phyloP scores from a whole-genome alignment of 1,140 invertebrate genomes.

The Aphelinus certus region DNA sequence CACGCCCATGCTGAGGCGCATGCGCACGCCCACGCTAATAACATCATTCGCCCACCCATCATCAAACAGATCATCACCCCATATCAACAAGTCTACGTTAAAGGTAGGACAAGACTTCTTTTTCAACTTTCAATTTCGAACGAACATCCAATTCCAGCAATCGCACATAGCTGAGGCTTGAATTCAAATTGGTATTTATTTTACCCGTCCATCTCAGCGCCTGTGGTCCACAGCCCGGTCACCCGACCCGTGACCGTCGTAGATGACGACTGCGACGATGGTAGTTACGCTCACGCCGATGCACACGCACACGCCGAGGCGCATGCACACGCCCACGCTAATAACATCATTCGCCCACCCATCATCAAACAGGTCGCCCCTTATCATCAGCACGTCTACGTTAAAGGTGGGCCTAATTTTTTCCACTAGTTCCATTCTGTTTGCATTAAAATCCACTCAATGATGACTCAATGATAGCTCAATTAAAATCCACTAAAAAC shows the following conservation, averaged over 20 bases:
- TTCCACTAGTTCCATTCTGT: not conserved
- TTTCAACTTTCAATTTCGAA: not conserved
- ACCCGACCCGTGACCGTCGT: conserved; percentile 13
- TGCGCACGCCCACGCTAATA: conserved; percentile 28
- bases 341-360: not conserved
- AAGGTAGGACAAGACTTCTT: conserved; percentile 8
- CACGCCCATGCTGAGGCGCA: conserved; percentile 44
- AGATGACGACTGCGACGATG: not conserved
- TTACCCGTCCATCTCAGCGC: not conserved
- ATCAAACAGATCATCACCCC: not conserved
- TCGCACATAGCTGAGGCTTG: not conserved
- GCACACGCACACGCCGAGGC: conserved; percentile 44
- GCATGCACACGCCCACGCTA: conserved; percentile 33
- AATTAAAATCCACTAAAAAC: not conserved
- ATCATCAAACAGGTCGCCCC: not conserved
- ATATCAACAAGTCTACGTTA: conserved; percentile 14
- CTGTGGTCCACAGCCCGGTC: not conserved
- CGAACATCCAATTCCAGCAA: too few relatives aligned
- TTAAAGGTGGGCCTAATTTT: conserved; percentile 22
- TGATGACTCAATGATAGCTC: not conserved
- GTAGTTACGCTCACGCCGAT: conserved; percentile 36
- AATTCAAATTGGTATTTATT: not conserved
- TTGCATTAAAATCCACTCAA: not conserved
- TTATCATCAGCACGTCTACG: conserved; percentile 7
- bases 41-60: not conserved